Evolutionary conservation across 1,140 invertebrate genomes (phyloP), one percentile per base, ranked within the genome.

Genomic region (Aethina tumida): DNA sequence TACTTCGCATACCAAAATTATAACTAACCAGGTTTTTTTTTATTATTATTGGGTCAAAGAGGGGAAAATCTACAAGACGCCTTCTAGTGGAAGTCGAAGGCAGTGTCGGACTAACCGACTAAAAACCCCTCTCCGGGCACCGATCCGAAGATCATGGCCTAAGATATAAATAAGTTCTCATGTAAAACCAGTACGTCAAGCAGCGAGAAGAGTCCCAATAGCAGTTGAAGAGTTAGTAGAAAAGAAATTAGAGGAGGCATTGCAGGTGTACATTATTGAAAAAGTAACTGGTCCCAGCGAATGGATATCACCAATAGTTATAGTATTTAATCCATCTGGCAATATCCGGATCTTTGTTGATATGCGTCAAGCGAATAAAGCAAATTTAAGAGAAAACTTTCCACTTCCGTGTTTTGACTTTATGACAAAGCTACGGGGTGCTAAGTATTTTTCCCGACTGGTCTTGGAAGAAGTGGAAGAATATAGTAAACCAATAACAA

Each of bases 401-500:
- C 51, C 53, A 10, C 17, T 57, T 9, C 53, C 51, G 7, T 49
- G 40, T 24, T 45, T 55, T 27, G 50, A 56, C 10, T 41, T 56
- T 12, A 35, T 55, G 38, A 35, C 47, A 3, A 52, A 44, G 19
- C 21, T 56, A 13, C 41, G 33, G 24, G 34, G 28, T 9, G 35
- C 35, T 14, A n/a, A 21, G 21, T 41, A 25, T 16, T 48, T 50
- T 28, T 45, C 37, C 6, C 17, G 30, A 30, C 12, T 45, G n/a
- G 45, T 45, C 24, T 35, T 49, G 14, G 21, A 34, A 35, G 35
- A 27, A 25, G 12, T 49, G 5, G 31, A 35, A 30, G 21, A 41
- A 31, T 32, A 56, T 14, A 49, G 47, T 17, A 34, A 53, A 12
- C 24, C 53, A 15, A 59, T 63, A 19, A 64, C 60, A n/a, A 59